phyloP scores from a whole-genome alignment of 2,797 vertebrate genomes.

The Chaenodraco wilsoni region DNA sequence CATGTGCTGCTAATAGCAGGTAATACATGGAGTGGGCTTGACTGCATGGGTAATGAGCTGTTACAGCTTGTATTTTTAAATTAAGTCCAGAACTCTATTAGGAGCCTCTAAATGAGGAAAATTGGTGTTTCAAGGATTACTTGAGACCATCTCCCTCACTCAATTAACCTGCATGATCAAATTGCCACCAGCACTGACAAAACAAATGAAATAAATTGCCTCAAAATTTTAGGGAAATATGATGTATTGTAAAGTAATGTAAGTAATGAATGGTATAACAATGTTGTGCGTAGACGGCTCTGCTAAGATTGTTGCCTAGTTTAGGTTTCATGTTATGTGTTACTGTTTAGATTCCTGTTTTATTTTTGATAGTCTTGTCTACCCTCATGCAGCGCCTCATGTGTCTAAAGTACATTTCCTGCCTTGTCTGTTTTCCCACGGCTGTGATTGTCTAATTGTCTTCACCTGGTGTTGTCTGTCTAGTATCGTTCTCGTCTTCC shows the following conservation, averaged over 20 bases:
- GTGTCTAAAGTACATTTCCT: no score
- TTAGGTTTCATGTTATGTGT: no score
- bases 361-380: no score
- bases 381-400: no score
- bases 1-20: neutral
- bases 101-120: neutral
- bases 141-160: neutral
- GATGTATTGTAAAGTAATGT: no score
- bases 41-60: neutral
- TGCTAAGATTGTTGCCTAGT: no score
- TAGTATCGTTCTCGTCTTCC: no score
- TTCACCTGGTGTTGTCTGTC: no score
- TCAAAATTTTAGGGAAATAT: neutral
- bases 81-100: conserved; percentile 3
- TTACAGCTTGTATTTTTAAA: conserved; percentile 10
- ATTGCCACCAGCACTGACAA: neutral
- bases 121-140: neutral
- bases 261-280: neutral
- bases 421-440: no score
- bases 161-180: neutral
- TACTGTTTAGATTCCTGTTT: no score
- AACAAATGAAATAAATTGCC: neutral
- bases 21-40: neutral
- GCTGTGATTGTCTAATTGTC: no score
- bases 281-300: no score